phyloP scores from a whole-genome alignment of 2,113 vertebrate species.

The Chascanopsetta lugubris region DNA sequence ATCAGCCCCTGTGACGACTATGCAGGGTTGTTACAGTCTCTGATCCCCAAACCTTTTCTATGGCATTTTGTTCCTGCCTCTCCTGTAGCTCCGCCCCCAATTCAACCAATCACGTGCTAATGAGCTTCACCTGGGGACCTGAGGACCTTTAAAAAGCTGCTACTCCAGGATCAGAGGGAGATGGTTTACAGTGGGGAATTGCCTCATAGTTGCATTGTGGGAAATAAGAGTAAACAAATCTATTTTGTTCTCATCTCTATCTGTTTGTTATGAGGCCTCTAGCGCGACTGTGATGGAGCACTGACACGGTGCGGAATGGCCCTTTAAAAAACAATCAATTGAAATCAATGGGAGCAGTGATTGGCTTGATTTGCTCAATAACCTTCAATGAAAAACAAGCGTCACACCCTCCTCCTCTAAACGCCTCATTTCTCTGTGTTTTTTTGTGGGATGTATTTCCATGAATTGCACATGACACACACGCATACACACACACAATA shows the following conservation, averaged over 20 bases:
- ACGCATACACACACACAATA: not conserved
- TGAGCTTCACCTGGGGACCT: no score
- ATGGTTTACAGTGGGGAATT: no score
- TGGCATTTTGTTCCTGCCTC: not conserved
- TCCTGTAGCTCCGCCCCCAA: no score
- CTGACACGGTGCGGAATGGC: not conserved
- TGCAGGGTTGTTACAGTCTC: not conserved
- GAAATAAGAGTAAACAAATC: not conserved
- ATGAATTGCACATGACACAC: not conserved
- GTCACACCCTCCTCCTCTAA: not conserved
- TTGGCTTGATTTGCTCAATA: not conserved
- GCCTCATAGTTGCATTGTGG: not conserved
- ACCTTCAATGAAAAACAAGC: not conserved
- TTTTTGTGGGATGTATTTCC: conserved; percentile 1
- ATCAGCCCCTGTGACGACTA: no score
- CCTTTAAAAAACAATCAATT: no score
- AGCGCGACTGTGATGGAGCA: not conserved
- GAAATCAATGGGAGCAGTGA: not conserved
- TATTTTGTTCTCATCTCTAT: not conserved
- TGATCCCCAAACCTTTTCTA: not conserved
- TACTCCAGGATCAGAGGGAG: no score
- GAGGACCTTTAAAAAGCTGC: no score
- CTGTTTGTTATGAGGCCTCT: not conserved
- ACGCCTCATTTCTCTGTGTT: not conserved
- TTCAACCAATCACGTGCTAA: no score